Conservation (phyloP, 2,797 vertebrate genomes). For the Lepidocolaptes lacrymiger region DNA sequence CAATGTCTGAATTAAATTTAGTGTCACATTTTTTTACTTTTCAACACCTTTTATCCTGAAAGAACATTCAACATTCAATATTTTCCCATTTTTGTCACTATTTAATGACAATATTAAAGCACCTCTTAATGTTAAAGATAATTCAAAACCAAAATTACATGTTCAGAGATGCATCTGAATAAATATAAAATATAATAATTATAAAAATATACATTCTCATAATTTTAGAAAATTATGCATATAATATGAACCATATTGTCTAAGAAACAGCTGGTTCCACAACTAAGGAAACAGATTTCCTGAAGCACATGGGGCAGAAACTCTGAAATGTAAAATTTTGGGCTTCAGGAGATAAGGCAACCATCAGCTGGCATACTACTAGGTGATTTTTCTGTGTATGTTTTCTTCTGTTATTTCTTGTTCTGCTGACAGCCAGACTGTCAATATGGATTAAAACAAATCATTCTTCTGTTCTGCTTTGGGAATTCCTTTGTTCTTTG, state of each 20-base stretch:
- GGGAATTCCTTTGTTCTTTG: not conserved
- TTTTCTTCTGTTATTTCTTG: not conserved
- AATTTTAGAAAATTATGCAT: not conserved
- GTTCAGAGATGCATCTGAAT: not conserved
- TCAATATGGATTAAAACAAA: not conserved
- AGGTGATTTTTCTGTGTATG: not conserved
- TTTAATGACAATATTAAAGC: not conserved
- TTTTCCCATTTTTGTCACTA: not conserved
- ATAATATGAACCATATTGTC: not conserved
- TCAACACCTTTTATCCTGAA: constrained; percentile 1
- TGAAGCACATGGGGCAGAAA: not conserved
- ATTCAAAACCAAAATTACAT: not conserved
- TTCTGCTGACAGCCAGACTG: not conserved
- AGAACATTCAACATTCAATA: not conserved
- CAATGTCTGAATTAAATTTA: constrained; percentile 3
- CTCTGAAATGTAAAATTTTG: not conserved
- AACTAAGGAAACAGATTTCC: not conserved
- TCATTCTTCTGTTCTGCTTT: not conserved
- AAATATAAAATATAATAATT: not conserved
- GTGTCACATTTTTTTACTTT: not conserved
- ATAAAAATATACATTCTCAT: not conserved
- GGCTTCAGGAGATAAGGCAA: not conserved
- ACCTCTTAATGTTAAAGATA: not conserved
- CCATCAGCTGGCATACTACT: not conserved
- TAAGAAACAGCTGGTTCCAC: not conserved